phyloP scores from a whole-genome alignment of 2,113 vertebrate genomes.

The Falco punctatus region DNA sequence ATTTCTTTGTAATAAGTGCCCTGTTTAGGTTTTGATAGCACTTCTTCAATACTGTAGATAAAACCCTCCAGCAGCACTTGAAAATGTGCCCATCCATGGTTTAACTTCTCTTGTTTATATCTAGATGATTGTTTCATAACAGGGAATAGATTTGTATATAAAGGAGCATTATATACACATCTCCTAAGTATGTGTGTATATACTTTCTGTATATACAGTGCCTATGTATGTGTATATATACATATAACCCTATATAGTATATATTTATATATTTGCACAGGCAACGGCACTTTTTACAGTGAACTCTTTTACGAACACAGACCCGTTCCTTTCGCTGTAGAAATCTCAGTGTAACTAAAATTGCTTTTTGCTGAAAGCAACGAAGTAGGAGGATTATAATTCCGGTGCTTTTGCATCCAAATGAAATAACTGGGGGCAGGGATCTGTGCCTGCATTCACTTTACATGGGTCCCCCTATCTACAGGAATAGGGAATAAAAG shows the following conservation, averaged over 20 bases:
- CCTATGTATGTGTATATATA: neutral
- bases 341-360: neutral
- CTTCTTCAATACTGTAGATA: constrained; percentile 51
- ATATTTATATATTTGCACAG: neutral
- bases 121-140: constrained; percentile 46
- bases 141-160: constrained; percentile 53
- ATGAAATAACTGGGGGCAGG: neutral
- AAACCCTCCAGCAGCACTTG: constrained; percentile 37
- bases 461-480: constrained; percentile 26
- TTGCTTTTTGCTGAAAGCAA: neutral
- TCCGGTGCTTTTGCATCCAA: neutral
- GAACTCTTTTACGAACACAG: neutral
- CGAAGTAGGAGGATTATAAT: neutral
- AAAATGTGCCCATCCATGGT: neutral
- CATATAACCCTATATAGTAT: constrained; percentile 1
- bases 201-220: constrained; percentile 21
- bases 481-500: constrained; percentile 9
- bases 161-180: constrained; percentile 38
- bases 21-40: constrained; percentile 57
- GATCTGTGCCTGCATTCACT: neutral
- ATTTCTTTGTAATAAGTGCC: constrained; percentile 45
- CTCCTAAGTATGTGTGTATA: constrained; percentile 24
- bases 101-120: constrained; percentile 62
- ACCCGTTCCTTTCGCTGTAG: neutral
- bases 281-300: neutral